Conservation (phyloP, 1,140 invertebrate genomes). For the Drosophila nasuta region DNA sequence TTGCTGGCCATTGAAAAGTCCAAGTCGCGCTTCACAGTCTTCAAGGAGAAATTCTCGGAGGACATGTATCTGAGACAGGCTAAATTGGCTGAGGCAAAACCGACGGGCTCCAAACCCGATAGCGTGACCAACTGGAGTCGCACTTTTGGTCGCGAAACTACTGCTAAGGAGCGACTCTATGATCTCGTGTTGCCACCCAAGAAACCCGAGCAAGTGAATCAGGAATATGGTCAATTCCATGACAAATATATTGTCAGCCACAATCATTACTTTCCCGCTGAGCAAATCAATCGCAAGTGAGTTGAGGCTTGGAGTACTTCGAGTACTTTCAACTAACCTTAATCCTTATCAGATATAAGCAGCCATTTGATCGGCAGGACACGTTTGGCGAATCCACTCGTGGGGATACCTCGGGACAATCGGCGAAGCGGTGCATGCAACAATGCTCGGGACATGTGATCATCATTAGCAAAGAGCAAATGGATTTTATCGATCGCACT, state of each 20-base stretch:
- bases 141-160: slow-evolving; percentile 54
- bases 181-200: slow-evolving; percentile 60
- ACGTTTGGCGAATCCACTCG: slow-evolving; percentile 35
- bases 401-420: slow-evolving; percentile 37
- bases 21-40: slow-evolving; percentile 67
- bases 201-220: slow-evolving; percentile 56
- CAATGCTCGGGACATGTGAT: slow-evolving; percentile 53
- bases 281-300: slow-evolving; percentile 67
- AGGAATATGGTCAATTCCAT: slow-evolving; percentile 59
- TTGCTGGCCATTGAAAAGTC: slow-evolving; percentile 52
- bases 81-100: slow-evolving; percentile 51
- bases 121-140: slow-evolving; percentile 60
- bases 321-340: background rate
- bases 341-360: slow-evolving; percentile 48
- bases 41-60: slow-evolving; percentile 74
- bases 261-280: slow-evolving; percentile 73
- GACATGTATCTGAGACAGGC: slow-evolving; percentile 64
- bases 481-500: slow-evolving; percentile 68
- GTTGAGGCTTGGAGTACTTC: background rate
- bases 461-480: slow-evolving; percentile 69
- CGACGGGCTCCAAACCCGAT: slow-evolving; percentile 61
- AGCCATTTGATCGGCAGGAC: slow-evolving; percentile 35
- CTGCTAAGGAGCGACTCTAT: slow-evolving; percentile 31
- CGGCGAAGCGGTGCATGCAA: slow-evolving; percentile 59
- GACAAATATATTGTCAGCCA: slow-evolving; percentile 72